These are phyloP conservation scores for Menidia menidia DNA, from an alignment of 2,797 vertebrate genomes.

Conservation along the genomic window DNA sequence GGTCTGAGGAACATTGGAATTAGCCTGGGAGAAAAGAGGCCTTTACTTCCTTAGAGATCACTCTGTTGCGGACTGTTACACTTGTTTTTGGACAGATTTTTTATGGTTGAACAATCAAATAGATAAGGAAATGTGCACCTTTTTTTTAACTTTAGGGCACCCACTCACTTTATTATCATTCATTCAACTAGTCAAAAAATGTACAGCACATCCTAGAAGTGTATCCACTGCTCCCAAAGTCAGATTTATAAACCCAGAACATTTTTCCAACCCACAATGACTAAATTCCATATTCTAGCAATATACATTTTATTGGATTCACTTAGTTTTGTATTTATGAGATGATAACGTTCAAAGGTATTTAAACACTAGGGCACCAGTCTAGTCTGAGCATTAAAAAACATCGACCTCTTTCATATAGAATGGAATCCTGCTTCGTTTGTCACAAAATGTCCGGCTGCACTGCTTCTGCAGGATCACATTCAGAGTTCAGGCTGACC, in stretches of 20 bases:
- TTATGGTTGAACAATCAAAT: background rate
- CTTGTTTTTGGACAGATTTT: background rate
- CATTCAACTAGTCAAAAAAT: background rate
- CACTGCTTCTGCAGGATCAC: conserved; percentile 2
- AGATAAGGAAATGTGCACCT: too few species aligned
- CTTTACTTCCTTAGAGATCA: background rate
- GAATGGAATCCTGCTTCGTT: background rate
- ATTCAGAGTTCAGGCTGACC: conserved; percentile 12
- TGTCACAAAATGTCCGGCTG: background rate
- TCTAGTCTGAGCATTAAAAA: background rate
- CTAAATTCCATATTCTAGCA: background rate
- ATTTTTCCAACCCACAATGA: background rate
- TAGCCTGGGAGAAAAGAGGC: background rate
- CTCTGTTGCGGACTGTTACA: background rate
- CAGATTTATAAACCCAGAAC: background rate
- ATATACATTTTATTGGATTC: background rate
- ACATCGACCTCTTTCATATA: background rate
- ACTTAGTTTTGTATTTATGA: too few species aligned
- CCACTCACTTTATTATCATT: background rate
- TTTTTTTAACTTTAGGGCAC: too few species aligned
- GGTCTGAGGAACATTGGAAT: background rate
- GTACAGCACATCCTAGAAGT: background rate
- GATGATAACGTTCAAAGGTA: background rate
- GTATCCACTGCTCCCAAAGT: background rate
- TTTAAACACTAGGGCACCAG: background rate